Percentiles rank a stretch among this genome's conserved stretches.
These are phyloP conservation scores for Tolmerus cingulatus DNA, from an alignment of 2,888 invertebrate species.

Conservation along the genomic window DNA sequence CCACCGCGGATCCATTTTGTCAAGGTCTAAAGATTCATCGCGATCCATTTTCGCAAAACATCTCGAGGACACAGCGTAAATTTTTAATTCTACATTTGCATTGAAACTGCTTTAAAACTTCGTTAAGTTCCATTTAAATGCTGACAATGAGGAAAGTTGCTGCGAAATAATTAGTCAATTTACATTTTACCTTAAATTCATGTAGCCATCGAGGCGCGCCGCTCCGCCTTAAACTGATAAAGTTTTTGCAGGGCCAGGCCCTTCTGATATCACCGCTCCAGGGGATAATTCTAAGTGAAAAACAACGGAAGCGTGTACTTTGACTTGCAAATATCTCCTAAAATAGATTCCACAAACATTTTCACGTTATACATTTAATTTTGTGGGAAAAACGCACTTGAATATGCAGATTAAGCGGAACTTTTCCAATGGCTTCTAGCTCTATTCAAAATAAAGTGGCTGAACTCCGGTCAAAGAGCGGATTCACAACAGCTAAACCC, in stretches of 20 bases:
- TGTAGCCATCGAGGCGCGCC: not conserved
- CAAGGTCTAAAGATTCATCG: not conserved
- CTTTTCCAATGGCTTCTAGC: not conserved
- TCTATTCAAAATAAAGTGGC: not conserved
- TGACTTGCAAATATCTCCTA: not conserved
- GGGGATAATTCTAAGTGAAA: not conserved
- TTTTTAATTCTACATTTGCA: conserved; percentile 1
- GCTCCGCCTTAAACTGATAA: not conserved
- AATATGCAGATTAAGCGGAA: not conserved
- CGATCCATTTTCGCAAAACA: not conserved
- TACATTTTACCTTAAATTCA: conserved; percentile 10
- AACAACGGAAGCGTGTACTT: not conserved
- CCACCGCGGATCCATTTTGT: not conserved
- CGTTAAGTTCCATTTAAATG: conserved; percentile 14
- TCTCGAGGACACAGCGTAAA: not conserved
- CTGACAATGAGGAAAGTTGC: conserved; percentile 9
- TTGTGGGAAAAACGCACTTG: not conserved
- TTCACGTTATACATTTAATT: not conserved
- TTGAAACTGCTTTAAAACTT: conserved; percentile 4
- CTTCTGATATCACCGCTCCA: not conserved
- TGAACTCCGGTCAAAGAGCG: not conserved
- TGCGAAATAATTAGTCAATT: conserved; percentile 12
- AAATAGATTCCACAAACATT: not conserved
- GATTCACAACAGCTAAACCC: not conserved
- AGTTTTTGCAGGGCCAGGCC: not conserved